Conservation (phyloP, 2,113 vertebrate genomes). For the Toxotes jaculatrix region DNA sequence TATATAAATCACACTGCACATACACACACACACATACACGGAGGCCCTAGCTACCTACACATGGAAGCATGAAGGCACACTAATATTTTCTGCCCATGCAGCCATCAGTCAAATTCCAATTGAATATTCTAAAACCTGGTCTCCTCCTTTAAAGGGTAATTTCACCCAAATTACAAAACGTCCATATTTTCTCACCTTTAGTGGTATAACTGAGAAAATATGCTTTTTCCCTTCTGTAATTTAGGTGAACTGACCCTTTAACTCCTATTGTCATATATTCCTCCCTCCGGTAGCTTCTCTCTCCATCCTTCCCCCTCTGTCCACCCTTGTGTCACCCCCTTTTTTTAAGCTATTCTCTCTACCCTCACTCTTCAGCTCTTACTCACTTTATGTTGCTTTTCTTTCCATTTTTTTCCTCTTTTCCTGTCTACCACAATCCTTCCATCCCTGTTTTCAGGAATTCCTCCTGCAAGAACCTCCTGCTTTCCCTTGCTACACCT, state of each 20-base stretch:
- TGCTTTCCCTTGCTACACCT: background rate
- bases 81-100: slow-evolving; percentile 30
- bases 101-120: slow-evolving; percentile 20
- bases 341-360: background rate
- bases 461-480: slow-evolving; percentile 23
- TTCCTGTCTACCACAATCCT: background rate
- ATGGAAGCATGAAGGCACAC: slow-evolving; percentile 12
- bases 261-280: background rate
- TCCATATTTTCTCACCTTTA: background rate
- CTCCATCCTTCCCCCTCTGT: background rate
- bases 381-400: background rate
- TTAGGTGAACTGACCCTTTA: background rate
- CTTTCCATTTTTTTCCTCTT: background rate
- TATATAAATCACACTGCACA: slow-evolving; percentile 71
- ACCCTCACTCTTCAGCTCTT: slow-evolving; percentile 13
- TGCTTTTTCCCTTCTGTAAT: background rate
- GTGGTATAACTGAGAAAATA: background rate
- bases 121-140: slow-evolving; percentile 7
- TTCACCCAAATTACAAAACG: background rate
- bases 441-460: slow-evolving; percentile 11
- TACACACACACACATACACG: slow-evolving; percentile 34
- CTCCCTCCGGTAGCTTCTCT: background rate
- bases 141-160: slow-evolving; percentile 24
- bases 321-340: background rate
- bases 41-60: slow-evolving; percentile 37